A percentile compares a stretch with the other conserved stretches of the same genome.
Conservation (phyloP, 2,888 invertebrate species). For the Drosophila atroscutellata region DNA sequence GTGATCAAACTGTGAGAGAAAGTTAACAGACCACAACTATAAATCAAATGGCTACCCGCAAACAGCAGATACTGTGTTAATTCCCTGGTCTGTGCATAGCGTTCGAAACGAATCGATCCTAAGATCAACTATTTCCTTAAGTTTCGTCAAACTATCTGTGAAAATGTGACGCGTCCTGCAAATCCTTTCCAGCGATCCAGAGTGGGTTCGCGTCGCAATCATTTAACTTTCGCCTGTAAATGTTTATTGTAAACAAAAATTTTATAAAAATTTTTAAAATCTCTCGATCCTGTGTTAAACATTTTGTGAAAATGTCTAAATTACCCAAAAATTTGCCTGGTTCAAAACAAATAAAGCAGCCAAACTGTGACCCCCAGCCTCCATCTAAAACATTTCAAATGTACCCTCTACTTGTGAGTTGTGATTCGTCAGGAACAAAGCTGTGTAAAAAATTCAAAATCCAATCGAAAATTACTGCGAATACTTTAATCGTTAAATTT, state of each 20-base stretch:
- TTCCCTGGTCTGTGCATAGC: conserved; percentile 23
- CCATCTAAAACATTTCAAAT: conserved; percentile 38
- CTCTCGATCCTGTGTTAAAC: conserved; percentile 44
- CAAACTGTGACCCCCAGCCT: conserved; percentile 53
- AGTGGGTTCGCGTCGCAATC: conserved; percentile 15
- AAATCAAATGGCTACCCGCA: conserved; percentile 21
- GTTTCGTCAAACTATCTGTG: conserved; percentile 75
- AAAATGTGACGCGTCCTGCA: conserved; percentile 33
- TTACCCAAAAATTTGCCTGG: conserved; percentile 51
- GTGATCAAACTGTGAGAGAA: conserved; percentile 50
- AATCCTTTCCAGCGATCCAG: conserved; percentile 12
- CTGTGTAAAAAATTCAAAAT: conserved; percentile 32
- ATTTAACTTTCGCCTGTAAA: conserved; percentile 50
- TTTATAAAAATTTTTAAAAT: conserved; percentile 64
- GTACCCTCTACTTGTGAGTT: conserved; percentile 47
- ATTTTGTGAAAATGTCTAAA: conserved; percentile 60
- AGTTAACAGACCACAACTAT: conserved; percentile 27
- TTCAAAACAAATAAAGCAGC: conserved; percentile 45
- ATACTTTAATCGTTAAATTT: conserved; percentile 27
- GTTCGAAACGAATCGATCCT: conserved; percentile 40
- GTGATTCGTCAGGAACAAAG: conserved; percentile 41
- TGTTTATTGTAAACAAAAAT: conserved; percentile 59
- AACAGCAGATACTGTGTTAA: conserved; percentile 62
- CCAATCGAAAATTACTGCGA: conserved; percentile 47
- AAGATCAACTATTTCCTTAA: conserved; percentile 44